Evolutionary conservation across 1,140 invertebrate species (phyloP).

Genomic region (Lasaia peninsularis): DNA sequence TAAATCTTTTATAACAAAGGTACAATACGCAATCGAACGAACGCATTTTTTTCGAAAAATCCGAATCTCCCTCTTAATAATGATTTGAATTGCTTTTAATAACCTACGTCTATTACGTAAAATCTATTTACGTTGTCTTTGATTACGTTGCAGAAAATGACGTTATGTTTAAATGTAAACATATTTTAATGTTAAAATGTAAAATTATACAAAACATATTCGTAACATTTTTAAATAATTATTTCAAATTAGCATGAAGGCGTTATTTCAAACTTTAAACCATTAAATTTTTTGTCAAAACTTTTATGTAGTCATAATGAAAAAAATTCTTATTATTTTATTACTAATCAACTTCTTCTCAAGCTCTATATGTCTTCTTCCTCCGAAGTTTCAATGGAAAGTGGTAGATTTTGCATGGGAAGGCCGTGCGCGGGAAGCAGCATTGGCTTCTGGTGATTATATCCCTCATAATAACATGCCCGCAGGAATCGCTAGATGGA

Average conservation of each 20-base stretch:
- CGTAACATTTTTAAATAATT: no score
- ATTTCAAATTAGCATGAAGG: no score
- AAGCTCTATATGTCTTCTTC: slow-evolving; percentile 31
- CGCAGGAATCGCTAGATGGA: slow-evolving; percentile 78
- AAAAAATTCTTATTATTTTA: slow-evolving; percentile 18
- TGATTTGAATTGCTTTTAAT: no score
- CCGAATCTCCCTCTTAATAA: no score
- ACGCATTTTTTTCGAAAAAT: no score
- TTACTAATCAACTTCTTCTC: slow-evolving; percentile 15
- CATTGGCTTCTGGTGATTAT: slow-evolving; percentile 75
- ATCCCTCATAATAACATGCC: slow-evolving; percentile 79
- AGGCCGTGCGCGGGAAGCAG: slow-evolving; percentile 74
- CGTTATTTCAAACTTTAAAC: no score
- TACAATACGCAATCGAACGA: no score
- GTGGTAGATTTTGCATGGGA: slow-evolving; percentile 83
- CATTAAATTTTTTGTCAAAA: neutral
- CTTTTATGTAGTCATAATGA: slow-evolving; percentile 19
- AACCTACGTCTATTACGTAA: no score
- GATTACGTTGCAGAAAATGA: no score
- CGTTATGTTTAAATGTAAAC: neutral
- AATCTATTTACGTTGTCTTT: no score
- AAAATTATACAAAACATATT: neutral
- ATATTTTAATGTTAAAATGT: neutral
- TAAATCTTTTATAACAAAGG: no score
- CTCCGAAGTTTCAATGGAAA: slow-evolving; percentile 81